Percentiles rank a stretch among this genome's conserved stretches.
Conservation (phyloP, 2,113 vertebrate species). For the Trichechus manatus region DNA sequence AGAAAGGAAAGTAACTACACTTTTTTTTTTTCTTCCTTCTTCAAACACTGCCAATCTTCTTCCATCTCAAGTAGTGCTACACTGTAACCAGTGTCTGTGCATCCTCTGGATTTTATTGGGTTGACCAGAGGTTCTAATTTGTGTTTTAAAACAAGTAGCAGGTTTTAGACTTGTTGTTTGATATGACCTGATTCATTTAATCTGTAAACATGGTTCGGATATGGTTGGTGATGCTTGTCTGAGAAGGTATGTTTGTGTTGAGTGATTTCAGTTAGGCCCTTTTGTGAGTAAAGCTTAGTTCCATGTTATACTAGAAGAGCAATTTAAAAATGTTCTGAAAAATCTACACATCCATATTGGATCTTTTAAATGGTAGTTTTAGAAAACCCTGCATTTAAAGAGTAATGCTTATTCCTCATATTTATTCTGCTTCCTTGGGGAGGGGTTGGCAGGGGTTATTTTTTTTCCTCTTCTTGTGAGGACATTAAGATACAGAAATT, state of each 20-base stretch:
- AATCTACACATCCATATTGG: background rate
- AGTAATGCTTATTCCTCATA: background rate
- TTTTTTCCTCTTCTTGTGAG: slow-evolving; percentile 32
- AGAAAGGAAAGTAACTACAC: slow-evolving; percentile 49
- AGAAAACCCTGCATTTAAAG: slow-evolving; percentile 27
- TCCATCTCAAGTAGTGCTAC: slow-evolving; percentile 7
- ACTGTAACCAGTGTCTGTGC: slow-evolving; percentile 12
- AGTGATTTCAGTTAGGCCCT: background rate
- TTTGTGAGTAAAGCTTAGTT: slow-evolving; percentile 42
- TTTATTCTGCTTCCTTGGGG: slow-evolving; percentile 25
- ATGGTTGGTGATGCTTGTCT: slow-evolving; percentile 38
- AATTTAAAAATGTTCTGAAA: slow-evolving; percentile 6
- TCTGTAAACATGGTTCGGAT: slow-evolving; percentile 35
- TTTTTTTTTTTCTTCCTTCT: background rate
- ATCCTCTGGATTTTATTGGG: slow-evolving; percentile 52
- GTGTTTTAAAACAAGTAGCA: slow-evolving; percentile 60
- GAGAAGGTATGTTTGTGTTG: slow-evolving; percentile 58
- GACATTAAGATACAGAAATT: slow-evolving; percentile 47
- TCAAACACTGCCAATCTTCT: background rate
- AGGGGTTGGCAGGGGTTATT: background rate
- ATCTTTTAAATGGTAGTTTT: background rate
- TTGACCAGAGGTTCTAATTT: slow-evolving; percentile 66
- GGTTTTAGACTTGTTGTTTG: slow-evolving; percentile 36
- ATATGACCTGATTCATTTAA: background rate
- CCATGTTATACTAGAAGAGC: slow-evolving; percentile 16